Conservation (phyloP, 2,797 vertebrate species). For the Spinus pinus region DNA sequence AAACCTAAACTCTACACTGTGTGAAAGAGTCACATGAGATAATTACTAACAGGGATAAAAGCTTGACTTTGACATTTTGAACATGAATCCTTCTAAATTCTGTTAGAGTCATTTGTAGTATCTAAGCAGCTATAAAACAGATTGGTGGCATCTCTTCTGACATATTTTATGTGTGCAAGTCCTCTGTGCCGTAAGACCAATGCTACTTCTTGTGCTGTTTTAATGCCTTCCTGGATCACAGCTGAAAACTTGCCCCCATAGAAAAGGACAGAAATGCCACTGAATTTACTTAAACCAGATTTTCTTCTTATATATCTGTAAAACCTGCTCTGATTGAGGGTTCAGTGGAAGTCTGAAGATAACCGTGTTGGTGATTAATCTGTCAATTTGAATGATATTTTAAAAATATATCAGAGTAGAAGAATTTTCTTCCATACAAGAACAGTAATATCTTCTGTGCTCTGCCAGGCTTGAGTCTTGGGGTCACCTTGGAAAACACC, state of each 20-base stretch:
- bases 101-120: background rate
- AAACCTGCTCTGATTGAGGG: background rate
- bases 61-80: constrained; percentile 27
- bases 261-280: background rate
- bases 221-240: background rate
- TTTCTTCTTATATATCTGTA: background rate
- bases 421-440: background rate
- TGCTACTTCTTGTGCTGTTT: background rate
- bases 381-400: background rate
- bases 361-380: background rate
- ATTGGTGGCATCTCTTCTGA: constrained; percentile 8
- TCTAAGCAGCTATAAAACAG: constrained; percentile 16
- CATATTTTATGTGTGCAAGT: background rate
- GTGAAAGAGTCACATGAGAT: background rate
- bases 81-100: constrained; percentile 14
- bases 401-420: background rate
- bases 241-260: background rate
- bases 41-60: constrained; percentile 36
- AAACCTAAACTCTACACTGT: background rate
- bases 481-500: background rate
- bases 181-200: background rate
- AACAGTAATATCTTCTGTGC: background rate
- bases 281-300: background rate
- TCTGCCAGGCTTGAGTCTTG: background rate
- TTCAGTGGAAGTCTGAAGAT: background rate